Evolutionary conservation across 2,797 vertebrate species (phyloP).

Genomic region (Enteromius trimaculatus): DNA sequence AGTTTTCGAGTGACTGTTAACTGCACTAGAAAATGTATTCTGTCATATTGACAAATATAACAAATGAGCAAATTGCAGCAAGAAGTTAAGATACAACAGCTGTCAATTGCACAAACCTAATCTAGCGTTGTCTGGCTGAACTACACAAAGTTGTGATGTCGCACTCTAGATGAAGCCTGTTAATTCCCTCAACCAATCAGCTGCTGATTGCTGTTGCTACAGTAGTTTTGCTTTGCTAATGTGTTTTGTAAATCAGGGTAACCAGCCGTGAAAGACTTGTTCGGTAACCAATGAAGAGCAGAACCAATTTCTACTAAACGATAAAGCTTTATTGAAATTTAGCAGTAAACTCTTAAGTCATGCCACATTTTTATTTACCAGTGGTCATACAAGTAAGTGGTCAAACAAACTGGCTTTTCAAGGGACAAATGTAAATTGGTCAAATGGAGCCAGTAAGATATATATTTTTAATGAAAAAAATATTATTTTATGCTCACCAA

Average conservation of each 20-base stretch:
- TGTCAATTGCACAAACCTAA: not conserved
- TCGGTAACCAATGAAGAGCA: slow-evolving; percentile 26
- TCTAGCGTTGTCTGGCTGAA: slow-evolving; percentile 9
- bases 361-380: not conserved
- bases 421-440: not conserved
- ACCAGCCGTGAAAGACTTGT: slow-evolving; percentile 39
- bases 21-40: not conserved
- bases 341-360: not conserved
- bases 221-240: slow-evolving; percentile 38
- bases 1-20: not conserved
- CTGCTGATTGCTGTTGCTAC: not conserved
- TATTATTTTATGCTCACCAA: not conserved
- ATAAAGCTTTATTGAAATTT: not conserved
- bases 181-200: slow-evolving; percentile 41
- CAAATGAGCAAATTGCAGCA: not conserved
- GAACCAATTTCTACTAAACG: slow-evolving; percentile 2
- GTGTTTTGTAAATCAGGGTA: slow-evolving; percentile 33
- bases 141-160: not conserved
- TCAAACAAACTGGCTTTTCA: not conserved
- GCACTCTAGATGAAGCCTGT: slow-evolving; percentile 9
- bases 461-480: too few species aligned
- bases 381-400: not conserved
- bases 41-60: not conserved
- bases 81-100: not conserved
- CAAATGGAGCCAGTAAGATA: not conserved